Conservation (phyloP, 2,888 invertebrate genomes). For the Zygogramma bicolorata region DNA sequence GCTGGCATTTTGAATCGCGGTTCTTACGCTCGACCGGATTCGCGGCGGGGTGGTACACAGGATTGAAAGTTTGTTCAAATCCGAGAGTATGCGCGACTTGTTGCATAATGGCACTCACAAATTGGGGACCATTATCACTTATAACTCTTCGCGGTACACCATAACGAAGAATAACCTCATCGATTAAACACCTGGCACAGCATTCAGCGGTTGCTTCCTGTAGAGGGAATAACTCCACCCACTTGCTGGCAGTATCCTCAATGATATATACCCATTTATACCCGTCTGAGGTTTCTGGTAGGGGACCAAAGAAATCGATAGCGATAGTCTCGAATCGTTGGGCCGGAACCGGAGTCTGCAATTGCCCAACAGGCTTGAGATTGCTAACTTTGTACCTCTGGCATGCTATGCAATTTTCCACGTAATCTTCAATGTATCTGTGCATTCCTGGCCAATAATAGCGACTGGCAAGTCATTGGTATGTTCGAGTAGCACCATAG, state of each 20-base stretch:
- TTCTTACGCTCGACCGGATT: conserved; percentile 47
- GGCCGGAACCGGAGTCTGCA: conserved; percentile 16
- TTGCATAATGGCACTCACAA: conserved; percentile 57
- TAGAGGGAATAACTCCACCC: conserved; percentile 47
- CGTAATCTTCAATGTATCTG: not conserved
- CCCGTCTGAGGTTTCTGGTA: conserved; percentile 27
- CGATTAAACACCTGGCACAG: conserved; percentile 46
- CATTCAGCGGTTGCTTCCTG: conserved; percentile 35
- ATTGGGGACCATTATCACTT: conserved; percentile 60
- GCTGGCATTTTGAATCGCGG: conserved; percentile 56
- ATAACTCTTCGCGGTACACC: conserved; percentile 57
- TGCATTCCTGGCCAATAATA: conserved; percentile 19
- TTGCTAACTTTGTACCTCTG: conserved; percentile 20
- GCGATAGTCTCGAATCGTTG: conserved; percentile 12
- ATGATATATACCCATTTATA: conserved; percentile 49
- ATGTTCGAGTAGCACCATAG: conserved; percentile 23
- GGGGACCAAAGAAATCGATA: conserved; percentile 23
- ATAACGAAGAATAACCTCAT: conserved; percentile 54
- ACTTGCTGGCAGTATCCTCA: conserved; percentile 52
- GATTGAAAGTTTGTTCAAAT: conserved; percentile 51
- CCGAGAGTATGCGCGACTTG: conserved; percentile 51
- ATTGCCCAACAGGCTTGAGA: conserved; percentile 22
- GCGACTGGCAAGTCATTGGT: not conserved
- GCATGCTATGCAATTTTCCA: conserved; percentile 7
- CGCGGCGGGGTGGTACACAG: conserved; percentile 47